Base-by-base conservation (phyloP, 1,140 invertebrate genomes). In the Procambarus virginalis region DNA sequence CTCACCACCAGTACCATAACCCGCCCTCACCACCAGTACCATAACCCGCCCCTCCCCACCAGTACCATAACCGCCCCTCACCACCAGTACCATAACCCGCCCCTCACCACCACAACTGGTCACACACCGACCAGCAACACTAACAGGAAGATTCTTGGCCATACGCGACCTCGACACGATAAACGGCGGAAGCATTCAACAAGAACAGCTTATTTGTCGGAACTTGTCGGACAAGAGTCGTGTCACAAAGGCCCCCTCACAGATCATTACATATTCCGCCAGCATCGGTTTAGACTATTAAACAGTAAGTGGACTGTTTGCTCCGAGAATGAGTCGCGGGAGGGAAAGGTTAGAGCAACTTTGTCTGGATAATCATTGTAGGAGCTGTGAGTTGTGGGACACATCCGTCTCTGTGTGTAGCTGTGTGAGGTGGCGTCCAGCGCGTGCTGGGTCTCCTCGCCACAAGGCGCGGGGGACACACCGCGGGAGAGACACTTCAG, bases 281-380 rank as follows among this genome's bases (percentile, higher is more conserved):
- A 81, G 79, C 79, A 81, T 81, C 79, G 55, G 51, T 20, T 12
- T 10, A 55, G 79, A 81, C 60, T 60, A 60, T 81, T 81, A 81
- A 34, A 20, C n/a, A 81, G 79, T 60, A 60, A 81, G 79, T 81
- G 79, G 60, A 81, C 45, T 81, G 51, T 81, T 60, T 64, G 55
- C 60, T 49, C 51, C 48, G 48, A 60, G 51, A 60, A 55, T 60
- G n/a, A n/a, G n/a, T 58, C 45, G 6, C 60, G 5, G 4, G 60
- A 81, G 10, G 51, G 22, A 51, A 14, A 20, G 45, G 51, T 60
- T 4, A 60, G n/a, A 20, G 79, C 51, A 60, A 60, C 51, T 81
- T 81, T 60, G n/a, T 20, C 51, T 22, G 79, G 9, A 34, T 81
- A 81, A 60, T 58, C n/a, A 12, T 46, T 12, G 48, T 10, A 10